A percentile compares a stretch with the other conserved stretches of the same genome.
These are phyloP conservation scores for Todus mexicanus DNA, from an alignment of 2,797 vertebrate genomes.

Conservation along the genomic window DNA sequence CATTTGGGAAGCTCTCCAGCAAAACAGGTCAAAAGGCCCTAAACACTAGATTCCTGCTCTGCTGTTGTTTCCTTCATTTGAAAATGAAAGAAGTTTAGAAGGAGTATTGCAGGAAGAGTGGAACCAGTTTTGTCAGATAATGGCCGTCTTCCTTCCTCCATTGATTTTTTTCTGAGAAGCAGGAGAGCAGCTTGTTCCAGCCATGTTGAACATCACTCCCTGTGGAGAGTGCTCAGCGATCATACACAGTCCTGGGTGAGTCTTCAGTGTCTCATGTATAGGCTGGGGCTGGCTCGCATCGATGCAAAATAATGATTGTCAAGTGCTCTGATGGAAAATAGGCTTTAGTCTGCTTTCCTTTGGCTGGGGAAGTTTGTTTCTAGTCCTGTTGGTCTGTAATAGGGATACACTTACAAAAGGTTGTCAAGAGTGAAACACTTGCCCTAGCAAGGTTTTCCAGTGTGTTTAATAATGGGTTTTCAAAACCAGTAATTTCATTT, in stretches of 20 bases:
- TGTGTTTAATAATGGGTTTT: not conserved
- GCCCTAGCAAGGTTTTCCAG: not conserved
- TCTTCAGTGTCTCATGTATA: not conserved
- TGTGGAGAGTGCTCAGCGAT: not conserved
- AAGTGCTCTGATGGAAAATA: not conserved
- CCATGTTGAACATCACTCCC: not conserved
- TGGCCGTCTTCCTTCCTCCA: not conserved
- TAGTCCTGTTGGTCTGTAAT: not conserved
- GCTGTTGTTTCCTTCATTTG: not conserved
- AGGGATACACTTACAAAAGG: not conserved
- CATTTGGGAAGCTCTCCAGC: not conserved
- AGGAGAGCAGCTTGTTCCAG: not conserved
- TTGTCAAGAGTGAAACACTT: not conserved
- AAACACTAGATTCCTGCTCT: not conserved
- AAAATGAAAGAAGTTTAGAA: not conserved
- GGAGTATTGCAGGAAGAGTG: not conserved
- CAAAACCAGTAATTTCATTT: not conserved
- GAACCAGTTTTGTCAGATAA: slow-evolving; percentile 1
- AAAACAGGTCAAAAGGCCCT: not conserved
- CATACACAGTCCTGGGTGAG: not conserved
- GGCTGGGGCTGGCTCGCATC: not conserved
- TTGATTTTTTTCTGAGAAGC: slow-evolving; percentile 1
- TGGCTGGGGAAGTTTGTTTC: not conserved
- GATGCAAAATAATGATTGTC: not conserved
- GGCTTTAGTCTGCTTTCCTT: not conserved